Base-by-base conservation (phyloP, 2,113 vertebrate genomes). In the Morone chrysops region DNA sequence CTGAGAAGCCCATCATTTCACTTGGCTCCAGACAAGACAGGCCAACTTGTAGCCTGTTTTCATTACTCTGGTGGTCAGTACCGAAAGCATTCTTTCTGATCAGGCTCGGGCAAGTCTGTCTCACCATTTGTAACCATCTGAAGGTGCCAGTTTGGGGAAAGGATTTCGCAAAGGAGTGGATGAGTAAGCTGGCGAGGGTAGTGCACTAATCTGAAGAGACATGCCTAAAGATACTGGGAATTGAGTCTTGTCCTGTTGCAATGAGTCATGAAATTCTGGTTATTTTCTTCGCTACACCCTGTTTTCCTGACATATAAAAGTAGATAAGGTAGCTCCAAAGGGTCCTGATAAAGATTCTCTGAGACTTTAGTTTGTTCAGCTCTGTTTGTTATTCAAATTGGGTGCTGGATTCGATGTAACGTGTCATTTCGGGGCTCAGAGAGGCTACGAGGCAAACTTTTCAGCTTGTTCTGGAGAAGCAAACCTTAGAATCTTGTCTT, bases 261-360 rank as follows among this genome's bases (percentile, higher is more conserved):
- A 3, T 89, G 86, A 90, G 40, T 92, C 87, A 89, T 70, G 48
- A 76, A 77, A 61, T 56, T 10, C 57, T 75, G 47, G 5, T 71
- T 80, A 25, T 83, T 75, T 69, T 75, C 73, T 45, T 48, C 69
- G 70, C 62, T 87, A 66, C 86, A 83, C 67, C 80, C 86, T 45
- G 10, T 62, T 57, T 65, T 53, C 25, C 20, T 66, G 38, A 14
- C 68, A 40, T 0, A 2, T 1, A 63, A 20, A 25, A 36, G 18
- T 6, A 1, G n/a, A 38, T 31, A 18, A 51, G 18, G 17, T 12
- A 1, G 38, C 2, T 20, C 5, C 10, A 8, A 36, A 1, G n/a
- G 43, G 18, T 56, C 10, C 8, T 25, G 25, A 25, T 51, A 0
- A 17, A 48, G 65, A 18, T 40, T 31, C 70, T 3, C 70, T 3